phyloP scores from a whole-genome alignment of 2,113 vertebrate species.

The Tupaia chinensis region DNA sequence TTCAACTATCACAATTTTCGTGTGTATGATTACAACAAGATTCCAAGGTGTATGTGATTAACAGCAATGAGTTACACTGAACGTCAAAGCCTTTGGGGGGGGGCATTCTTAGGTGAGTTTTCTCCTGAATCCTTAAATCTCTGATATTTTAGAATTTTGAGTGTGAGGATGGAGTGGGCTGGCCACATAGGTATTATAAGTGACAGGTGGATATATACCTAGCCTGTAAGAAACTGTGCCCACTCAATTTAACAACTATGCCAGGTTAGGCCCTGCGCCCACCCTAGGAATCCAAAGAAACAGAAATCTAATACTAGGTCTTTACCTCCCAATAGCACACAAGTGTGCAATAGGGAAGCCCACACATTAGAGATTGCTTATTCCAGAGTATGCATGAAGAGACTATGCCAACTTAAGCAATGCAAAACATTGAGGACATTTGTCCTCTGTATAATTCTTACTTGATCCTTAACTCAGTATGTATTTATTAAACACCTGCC shows the following conservation, averaged over 20 bases:
- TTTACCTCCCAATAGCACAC: not conserved
- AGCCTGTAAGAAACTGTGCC: not conserved
- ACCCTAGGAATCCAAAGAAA: not conserved
- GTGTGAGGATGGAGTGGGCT: not conserved
- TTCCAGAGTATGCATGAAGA: not conserved
- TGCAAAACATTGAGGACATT: not conserved
- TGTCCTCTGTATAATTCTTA: not conserved
- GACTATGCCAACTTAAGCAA: not conserved
- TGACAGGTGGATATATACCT: not conserved
- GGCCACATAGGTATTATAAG: not conserved
- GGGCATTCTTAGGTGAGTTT: not conserved
- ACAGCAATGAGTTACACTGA: not conserved
- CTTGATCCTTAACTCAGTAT: conserved; percentile 2
- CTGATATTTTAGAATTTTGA: conserved; percentile 29
- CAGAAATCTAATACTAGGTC: not conserved
- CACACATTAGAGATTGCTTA: not conserved
- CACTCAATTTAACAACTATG: not conserved
- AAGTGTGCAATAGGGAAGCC: not conserved
- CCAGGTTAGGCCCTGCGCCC: not conserved
- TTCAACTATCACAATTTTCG: conserved; percentile 14
- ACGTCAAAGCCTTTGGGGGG: not conserved
- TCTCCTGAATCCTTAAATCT: not conserved
- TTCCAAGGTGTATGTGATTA: conserved; percentile 11
- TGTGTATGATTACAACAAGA: not conserved
- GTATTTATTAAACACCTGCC: not conserved